phyloP scores from a whole-genome alignment of 2,113 vertebrate species.

The Corythaeola cristata region DNA sequence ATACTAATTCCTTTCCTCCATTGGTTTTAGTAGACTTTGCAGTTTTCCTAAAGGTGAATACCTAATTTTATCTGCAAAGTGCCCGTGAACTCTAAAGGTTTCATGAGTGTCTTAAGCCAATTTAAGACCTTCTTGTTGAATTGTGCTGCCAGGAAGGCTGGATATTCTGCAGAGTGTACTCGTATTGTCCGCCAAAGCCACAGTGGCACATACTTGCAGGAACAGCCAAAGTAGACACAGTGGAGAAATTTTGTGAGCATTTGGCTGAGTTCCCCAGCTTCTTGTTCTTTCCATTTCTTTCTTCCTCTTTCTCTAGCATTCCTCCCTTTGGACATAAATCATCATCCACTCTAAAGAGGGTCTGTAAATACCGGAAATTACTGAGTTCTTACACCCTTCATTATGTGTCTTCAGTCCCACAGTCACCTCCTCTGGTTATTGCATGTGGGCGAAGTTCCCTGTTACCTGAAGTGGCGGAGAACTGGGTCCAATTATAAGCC shows the following conservation, averaged over 20 bases:
- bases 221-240: conserved; percentile 53
- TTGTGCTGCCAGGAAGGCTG: not conserved
- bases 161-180: not conserved
- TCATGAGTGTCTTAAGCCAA: not conserved
- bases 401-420: not conserved
- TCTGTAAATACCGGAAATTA: not conserved
- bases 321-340: not conserved
- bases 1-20: not conserved
- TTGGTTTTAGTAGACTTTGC: not conserved
- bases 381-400: not conserved
- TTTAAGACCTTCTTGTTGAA: not conserved
- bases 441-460: not conserved
- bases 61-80: not conserved
- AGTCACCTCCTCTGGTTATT: not conserved
- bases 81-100: not conserved
- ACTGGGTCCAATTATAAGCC: not conserved
- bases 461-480: not conserved
- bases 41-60: not conserved
- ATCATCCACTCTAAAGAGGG: not conserved
- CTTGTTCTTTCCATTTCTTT: conserved; percentile 50
- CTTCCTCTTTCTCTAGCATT: not conserved
- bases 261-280: not conserved
- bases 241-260: conserved; percentile 31
- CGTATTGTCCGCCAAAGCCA: not conserved
- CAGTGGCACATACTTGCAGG: conserved; percentile 42